Percentiles rank a stretch among this genome's conserved stretches.
Conservation (phyloP, 2,888 invertebrate species). For the Ramazzottius varieornatus region DNA sequence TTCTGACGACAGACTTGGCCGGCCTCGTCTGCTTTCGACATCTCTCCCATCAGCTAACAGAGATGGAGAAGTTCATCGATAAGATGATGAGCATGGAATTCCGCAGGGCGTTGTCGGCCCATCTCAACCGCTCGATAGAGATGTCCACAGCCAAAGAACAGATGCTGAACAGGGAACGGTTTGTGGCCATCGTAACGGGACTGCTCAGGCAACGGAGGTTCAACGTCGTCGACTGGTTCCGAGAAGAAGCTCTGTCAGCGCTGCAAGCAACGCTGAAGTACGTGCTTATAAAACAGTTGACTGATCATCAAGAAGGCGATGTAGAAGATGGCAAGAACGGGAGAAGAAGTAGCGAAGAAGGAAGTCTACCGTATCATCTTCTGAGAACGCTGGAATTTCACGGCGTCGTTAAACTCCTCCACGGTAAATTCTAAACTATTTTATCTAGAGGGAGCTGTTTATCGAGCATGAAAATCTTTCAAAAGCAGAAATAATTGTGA, state of each 20-base stretch:
- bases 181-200: constrained; percentile 26
- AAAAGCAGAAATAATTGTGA: too few species aligned
- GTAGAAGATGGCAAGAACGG: not conserved
- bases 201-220: constrained; percentile 39
- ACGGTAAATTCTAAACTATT: too few species aligned
- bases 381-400: not conserved
- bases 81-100: constrained; percentile 90
- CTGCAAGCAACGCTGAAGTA: constrained; percentile 44
- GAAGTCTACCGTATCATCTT: not conserved
- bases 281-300: not conserved
- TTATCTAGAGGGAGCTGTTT: too few species aligned
- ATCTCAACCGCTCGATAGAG: constrained; percentile 54
- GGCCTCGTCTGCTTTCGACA: constrained; percentile 80
- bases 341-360: not conserved
- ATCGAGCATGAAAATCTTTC: too few species aligned
- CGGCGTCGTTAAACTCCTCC: too few species aligned
- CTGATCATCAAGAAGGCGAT: not conserved
- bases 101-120: constrained; percentile 60
- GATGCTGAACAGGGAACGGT: constrained; percentile 20
- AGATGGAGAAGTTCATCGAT: constrained; percentile 80
- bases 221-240: constrained; percentile 43
- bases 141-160: constrained; percentile 20
- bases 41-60: constrained; percentile 71
- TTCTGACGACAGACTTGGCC: constrained; percentile 58
- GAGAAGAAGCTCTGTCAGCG: constrained; percentile 59